Evolutionary conservation across 92 coral and sea anemone genomes (phyloP).

Genomic region (Porites evermanni): DNA sequence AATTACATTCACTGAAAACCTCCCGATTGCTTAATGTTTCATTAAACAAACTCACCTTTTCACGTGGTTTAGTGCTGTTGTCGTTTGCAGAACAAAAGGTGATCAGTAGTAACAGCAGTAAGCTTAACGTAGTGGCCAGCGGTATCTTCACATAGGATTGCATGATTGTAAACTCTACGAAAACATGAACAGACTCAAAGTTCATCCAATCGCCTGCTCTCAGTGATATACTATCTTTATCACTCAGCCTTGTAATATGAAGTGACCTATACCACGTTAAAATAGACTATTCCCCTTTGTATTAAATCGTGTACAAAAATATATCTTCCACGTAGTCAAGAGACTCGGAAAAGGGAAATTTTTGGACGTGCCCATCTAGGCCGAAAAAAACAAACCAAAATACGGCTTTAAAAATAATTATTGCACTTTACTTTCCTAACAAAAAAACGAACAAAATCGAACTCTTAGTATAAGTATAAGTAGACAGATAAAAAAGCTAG

Average conservation of each 20-base stretch:
- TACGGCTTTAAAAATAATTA: no score
- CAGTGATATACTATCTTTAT: neutral
- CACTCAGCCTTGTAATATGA: neutral
- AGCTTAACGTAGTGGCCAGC: neutral
- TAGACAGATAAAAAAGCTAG: no score
- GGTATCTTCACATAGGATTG: neutral
- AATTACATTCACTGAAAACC: neutral
- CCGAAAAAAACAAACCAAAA: no score
- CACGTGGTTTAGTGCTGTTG: conserved; percentile 20
- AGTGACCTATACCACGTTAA: no score
- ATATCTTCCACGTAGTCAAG: no score
- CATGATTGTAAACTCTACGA: neutral
- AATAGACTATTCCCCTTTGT: no score
- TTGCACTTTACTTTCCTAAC: no score
- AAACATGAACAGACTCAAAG: neutral
- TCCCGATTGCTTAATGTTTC: neutral
- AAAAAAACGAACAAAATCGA: neutral
- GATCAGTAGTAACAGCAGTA: conserved; percentile 10
- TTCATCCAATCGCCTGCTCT: neutral
- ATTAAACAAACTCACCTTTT: neutral
- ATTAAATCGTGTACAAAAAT: no score
- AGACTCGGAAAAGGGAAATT: no score
- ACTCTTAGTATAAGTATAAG: no score
- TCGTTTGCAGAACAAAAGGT: conserved; percentile 1
- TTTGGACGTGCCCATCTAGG: no score